These are phyloP conservation scores for Glyptemys insculpta DNA, from an alignment of 2,797 vertebrate species.

Conservation along the genomic window DNA sequence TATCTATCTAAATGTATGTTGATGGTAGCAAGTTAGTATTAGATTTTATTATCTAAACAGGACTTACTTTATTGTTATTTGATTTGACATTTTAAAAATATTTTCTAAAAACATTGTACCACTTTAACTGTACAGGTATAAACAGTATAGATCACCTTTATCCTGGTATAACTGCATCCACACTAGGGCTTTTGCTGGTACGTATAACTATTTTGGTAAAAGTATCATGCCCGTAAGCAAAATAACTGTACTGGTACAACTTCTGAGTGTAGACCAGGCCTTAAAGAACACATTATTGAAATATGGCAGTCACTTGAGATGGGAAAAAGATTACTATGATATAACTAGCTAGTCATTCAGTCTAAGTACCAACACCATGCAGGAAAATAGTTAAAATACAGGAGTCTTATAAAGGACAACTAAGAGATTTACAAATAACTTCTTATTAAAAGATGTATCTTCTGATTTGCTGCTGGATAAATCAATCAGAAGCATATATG, in stretches of 20 bases:
- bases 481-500: background rate
- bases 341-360: no score
- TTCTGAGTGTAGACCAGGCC: background rate
- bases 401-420: background rate
- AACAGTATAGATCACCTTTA: no score
- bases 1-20: background rate
- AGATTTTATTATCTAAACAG: background rate
- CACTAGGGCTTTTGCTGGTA: no score
- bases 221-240: no score
- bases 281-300: no score
- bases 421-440: background rate
- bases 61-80: background rate
- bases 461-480: background rate
- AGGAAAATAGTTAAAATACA: background rate
- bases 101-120: no score
- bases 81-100: background rate
- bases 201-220: no score
- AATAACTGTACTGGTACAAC: no score
- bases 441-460: background rate
- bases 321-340: no score
- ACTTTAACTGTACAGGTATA: no score
- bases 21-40: background rate
- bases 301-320: no score
- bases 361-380: background rate
- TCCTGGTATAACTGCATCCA: no score